Percentiles rank a stretch among this genome's conserved stretches.
phyloP scores from a whole-genome alignment of 1,140 invertebrate species.

The Anastrepha obliqua region DNA sequence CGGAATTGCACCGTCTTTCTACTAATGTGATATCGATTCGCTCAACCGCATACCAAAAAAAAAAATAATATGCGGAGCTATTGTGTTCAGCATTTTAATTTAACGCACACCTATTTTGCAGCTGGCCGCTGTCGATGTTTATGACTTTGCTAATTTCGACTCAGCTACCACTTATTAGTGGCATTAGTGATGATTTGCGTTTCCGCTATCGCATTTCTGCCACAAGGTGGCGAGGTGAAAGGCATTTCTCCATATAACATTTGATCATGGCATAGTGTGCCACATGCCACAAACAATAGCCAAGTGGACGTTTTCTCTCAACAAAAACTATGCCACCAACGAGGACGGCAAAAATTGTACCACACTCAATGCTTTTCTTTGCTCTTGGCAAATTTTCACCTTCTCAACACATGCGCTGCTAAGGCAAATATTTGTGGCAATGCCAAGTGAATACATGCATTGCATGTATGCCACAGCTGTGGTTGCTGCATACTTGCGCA shows the following conservation, averaged over 20 bases:
- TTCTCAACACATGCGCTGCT: neutral
- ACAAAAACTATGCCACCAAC: neutral
- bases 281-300: slow-evolving; percentile 25
- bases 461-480: slow-evolving; percentile 17
- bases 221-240: neutral
- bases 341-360: neutral
- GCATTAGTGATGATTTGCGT: slow-evolving; percentile 3
- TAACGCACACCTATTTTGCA: neutral
- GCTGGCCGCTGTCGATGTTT: slow-evolving; percentile 19
- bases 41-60: neutral
- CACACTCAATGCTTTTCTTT: neutral
- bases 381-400: neutral
- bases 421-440: slow-evolving; percentile 49
- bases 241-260: neutral
- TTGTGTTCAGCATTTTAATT: neutral
- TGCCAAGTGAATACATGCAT: slow-evolving; percentile 9
- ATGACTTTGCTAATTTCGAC: slow-evolving; percentile 41
- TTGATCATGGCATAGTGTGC: neutral
- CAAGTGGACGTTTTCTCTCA: neutral
- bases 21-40: neutral
- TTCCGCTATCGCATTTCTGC: neutral
- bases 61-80: neutral
- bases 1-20: neutral
- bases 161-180: slow-evolving; percentile 3
- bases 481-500: neutral